Conservation (phyloP, 1,140 invertebrate genomes). For the Lethrus apterus region DNA sequence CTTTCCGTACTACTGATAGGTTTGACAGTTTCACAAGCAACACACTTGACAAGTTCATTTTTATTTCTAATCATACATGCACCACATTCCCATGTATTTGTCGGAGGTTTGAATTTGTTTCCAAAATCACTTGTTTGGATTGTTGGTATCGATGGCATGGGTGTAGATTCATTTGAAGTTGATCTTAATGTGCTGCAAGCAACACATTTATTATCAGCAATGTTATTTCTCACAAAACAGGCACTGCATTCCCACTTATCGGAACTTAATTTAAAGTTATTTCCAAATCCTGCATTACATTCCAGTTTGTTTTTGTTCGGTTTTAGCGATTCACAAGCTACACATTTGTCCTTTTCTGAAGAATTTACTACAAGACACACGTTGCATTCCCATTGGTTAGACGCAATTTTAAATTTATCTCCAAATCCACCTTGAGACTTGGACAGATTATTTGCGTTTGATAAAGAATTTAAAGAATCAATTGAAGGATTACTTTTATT, state of each 20-base stretch:
- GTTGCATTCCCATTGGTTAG: conserved; percentile 48
- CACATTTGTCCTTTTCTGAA: conserved; percentile 44
- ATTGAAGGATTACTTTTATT: background rate
- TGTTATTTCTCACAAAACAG: conserved; percentile 54
- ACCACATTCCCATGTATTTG: conserved; percentile 55
- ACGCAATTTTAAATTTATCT: conserved; percentile 34
- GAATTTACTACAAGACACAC: conserved; percentile 52
- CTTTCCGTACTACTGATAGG: conserved; percentile 37
- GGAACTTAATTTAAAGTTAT: conserved; percentile 20
- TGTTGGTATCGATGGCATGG: conserved; percentile 12
- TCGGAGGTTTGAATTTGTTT: conserved; percentile 33
- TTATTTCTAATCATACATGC: conserved; percentile 61
- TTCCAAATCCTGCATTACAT: conserved; percentile 38
- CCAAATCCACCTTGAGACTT: conserved; percentile 21
- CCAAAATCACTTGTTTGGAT: conserved; percentile 22
- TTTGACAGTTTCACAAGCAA: conserved; percentile 54
- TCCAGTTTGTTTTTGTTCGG: conserved; percentile 20
- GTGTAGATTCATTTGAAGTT: conserved; percentile 28
- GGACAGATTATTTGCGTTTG: too few relatives aligned
- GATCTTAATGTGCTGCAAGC: conserved; percentile 49
- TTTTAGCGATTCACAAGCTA: conserved; percentile 42
- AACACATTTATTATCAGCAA: conserved; percentile 45
- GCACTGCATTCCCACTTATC: conserved; percentile 54
- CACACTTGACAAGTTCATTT: conserved; percentile 48
- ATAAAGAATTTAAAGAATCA: too few relatives aligned